Evolutionary conservation across 2,888 invertebrate species (phyloP).

Genomic region (Drosophila putrida): DNA sequence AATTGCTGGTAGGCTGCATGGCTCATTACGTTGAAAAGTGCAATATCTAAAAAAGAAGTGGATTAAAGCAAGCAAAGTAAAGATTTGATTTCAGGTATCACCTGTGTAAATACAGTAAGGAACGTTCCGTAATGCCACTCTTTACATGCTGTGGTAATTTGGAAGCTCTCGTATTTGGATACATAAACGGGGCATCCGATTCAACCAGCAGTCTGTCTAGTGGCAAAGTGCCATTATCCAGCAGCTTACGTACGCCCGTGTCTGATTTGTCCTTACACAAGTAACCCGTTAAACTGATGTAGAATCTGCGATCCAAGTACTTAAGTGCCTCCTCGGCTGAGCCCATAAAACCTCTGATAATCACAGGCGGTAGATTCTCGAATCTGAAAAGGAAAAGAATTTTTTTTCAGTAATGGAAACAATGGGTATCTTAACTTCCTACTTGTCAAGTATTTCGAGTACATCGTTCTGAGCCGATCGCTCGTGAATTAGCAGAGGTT

Average conservation of each 20-base stretch:
- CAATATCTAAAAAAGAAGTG: conserved; percentile 89
- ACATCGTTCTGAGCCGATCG: conserved; percentile 96
- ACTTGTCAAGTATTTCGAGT: conserved; percentile 88
- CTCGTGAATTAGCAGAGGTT: conserved; percentile 96
- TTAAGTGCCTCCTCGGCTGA: conserved; percentile 92
- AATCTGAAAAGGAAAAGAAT: conserved; percentile 70
- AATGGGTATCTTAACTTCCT: conserved; percentile 77
- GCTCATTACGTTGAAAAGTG: conserved; percentile 98
- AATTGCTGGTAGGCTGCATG: conserved; percentile 96
- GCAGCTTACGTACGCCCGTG: conserved; percentile 93
- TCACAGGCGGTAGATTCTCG: conserved; percentile 90
- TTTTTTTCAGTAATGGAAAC: not conserved
- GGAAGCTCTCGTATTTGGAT: conserved; percentile 96
- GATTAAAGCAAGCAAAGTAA: not conserved
- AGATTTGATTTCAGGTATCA: conserved; percentile 22
- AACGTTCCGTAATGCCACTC: conserved; percentile 94
- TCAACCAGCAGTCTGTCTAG: conserved; percentile 94
- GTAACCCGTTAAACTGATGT: conserved; percentile 92
- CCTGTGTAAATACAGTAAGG: conserved; percentile 85
- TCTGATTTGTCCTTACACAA: conserved; percentile 92
- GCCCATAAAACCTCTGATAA: conserved; percentile 97
- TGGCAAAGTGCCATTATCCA: conserved; percentile 93
- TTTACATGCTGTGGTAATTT: conserved; percentile 95
- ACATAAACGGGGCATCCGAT: conserved; percentile 98
- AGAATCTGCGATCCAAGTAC: conserved; percentile 94